Evolutionary conservation across 2,113 vertebrate species (phyloP).

Genomic region (Tretioscincus oriximinensis): DNA sequence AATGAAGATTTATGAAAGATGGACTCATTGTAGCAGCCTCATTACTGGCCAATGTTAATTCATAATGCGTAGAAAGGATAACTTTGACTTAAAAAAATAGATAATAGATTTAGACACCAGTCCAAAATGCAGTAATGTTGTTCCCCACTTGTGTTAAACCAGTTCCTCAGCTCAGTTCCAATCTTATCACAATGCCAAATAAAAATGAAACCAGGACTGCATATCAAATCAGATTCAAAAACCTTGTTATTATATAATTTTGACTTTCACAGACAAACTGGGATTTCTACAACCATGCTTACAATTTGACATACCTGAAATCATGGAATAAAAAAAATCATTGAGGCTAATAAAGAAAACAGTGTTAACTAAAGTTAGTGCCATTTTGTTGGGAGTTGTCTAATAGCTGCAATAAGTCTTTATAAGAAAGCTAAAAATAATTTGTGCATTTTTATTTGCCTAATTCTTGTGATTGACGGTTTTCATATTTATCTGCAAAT

Average conservation of each 20-base stretch:
- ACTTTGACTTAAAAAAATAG: background rate
- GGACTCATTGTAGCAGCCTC: no score
- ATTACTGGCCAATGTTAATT: no score
- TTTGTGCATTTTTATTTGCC: background rate
- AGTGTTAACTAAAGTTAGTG: background rate
- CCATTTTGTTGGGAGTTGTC: background rate
- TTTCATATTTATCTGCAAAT: no score
- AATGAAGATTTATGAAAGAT: no score
- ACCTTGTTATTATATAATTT: background rate
- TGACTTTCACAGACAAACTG: background rate
- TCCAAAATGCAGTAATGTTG: no score
- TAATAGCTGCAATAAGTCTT: background rate
- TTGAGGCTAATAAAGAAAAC: background rate
- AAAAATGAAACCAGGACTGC: background rate
- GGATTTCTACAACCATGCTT: background rate
- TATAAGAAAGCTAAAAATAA: accelerated
- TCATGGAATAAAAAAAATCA: background rate
- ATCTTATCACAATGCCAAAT: no score
- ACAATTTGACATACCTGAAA: no score
- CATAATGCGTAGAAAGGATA: no score
- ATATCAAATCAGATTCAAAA: background rate
- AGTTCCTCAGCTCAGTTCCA: no score
- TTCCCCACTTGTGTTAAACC: no score
- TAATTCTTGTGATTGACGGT: no score
- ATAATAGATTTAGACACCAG: background rate